A percentile compares a stretch with the other conserved stretches of the same genome.
Evolutionary conservation across 2,888 invertebrate genomes (phyloP).

Genomic region (Lycaena phlaeas): DNA sequence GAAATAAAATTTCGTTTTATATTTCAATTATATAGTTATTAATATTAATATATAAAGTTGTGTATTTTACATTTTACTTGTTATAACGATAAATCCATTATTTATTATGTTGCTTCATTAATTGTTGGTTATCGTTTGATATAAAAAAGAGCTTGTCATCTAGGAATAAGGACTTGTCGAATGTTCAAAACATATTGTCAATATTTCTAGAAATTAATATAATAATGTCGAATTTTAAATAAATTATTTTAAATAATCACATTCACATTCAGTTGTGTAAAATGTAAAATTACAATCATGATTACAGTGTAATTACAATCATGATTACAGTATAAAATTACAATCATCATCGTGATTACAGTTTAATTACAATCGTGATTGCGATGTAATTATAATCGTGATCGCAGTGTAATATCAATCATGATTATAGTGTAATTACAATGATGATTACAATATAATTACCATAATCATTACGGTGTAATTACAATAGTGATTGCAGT

Average conservation of each 20-base stretch:
- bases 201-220: conserved; percentile 42
- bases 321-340: no score
- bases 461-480: no score
- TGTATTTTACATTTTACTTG: conserved; percentile 10
- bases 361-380: no score
- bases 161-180: conserved; percentile 33
- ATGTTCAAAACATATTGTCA: conserved; percentile 66
- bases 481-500: no score
- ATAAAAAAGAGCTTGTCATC: conserved; percentile 52
- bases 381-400: no score
- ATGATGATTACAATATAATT: no score
- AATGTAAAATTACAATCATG: no score
- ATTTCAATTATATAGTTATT: conserved; percentile 1
- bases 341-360: conserved; percentile 8
- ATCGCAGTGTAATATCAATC: no score
- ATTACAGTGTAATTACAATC: no score
- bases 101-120: conserved; percentile 17
- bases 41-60: conserved; percentile 3
- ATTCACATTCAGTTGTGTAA: no score
- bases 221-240: conserved; percentile 42
- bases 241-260: no score
- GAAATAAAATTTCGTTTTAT: not conserved
- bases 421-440: no score
- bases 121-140: conserved; percentile 20
- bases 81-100: conserved; percentile 16